These are phyloP conservation scores for Taeniopygia guttata DNA, from an alignment of 2,797 vertebrate species.

Conservation along the genomic window DNA sequence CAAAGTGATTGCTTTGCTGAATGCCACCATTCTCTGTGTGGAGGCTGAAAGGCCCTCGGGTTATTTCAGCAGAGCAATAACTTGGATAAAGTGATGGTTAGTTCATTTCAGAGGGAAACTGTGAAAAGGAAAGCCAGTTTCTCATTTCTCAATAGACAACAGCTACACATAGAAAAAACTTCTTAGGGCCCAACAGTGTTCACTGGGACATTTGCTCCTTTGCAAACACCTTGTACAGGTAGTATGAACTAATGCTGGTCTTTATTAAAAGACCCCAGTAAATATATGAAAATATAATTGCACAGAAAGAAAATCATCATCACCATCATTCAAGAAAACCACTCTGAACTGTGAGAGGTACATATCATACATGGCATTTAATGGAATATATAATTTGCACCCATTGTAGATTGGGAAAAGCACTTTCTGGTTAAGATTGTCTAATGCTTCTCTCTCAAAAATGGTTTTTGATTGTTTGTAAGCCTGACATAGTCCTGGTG, in stretches of 20 bases:
- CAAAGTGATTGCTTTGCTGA: not conserved
- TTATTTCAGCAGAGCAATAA: not conserved
- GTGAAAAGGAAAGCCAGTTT: not conserved
- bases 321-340: not conserved
- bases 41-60: not conserved
- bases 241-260: not conserved
- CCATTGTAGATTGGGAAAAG: not conserved
- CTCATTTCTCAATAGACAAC: not conserved
- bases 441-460: not conserved
- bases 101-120: not conserved
- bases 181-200: not conserved
- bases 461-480: not conserved
- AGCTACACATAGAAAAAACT: not conserved
- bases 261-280: not conserved
- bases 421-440: not conserved
- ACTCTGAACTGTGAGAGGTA: not conserved
- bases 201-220: not conserved
- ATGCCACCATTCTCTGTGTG: not conserved
- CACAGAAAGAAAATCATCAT: not conserved
- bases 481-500: not conserved
- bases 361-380: fast-evolving
- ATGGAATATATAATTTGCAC: not conserved
- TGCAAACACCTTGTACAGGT: not conserved
- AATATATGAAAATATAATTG: not conserved
- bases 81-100: not conserved